phyloP scores from a whole-genome alignment of 2,888 invertebrate species.

The Axea sp. region DNA sequence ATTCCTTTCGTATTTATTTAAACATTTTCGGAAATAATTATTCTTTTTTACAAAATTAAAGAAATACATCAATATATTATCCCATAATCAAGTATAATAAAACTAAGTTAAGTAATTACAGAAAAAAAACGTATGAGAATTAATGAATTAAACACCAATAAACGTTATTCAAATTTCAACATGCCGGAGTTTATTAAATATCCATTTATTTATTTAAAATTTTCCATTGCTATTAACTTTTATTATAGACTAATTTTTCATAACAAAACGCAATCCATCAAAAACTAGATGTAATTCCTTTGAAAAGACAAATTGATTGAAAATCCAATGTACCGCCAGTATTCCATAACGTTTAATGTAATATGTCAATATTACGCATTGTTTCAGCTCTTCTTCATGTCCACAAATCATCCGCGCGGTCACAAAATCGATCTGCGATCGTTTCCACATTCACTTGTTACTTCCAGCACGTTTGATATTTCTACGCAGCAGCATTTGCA shows the following conservation, averaged over 20 bases:
- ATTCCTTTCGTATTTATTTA: too few relatives aligned
- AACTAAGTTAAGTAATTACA: too few relatives aligned
- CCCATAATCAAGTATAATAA: too few relatives aligned
- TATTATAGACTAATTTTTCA: conserved; percentile 24
- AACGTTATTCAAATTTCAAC: too few relatives aligned
- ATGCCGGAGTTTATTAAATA: too few relatives aligned
- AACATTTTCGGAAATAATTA: too few relatives aligned
- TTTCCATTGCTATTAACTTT: conserved; percentile 17
- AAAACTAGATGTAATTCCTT: conserved; percentile 45
- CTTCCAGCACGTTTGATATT: conserved; percentile 68
- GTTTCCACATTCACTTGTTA: conserved; percentile 63
- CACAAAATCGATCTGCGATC: conserved; percentile 55
- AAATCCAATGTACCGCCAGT: conserved; percentile 35
- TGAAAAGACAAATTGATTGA: conserved; percentile 53
- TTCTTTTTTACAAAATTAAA: too few relatives aligned
- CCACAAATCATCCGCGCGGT: conserved; percentile 53
- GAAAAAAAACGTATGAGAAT: too few relatives aligned
- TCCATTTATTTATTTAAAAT: too few relatives aligned
- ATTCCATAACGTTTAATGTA: conserved; percentile 53
- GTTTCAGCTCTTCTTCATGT: conserved; percentile 49
- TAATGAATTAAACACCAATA: too few relatives aligned
- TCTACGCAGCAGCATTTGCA: conserved; percentile 64
- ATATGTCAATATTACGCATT: conserved; percentile 59
- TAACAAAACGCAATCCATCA: conserved; percentile 38
- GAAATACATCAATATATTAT: too few relatives aligned